Evolutionary conservation across 1,140 invertebrate species (phyloP).

Genomic region (Dolichoris vasculosae): DNA sequence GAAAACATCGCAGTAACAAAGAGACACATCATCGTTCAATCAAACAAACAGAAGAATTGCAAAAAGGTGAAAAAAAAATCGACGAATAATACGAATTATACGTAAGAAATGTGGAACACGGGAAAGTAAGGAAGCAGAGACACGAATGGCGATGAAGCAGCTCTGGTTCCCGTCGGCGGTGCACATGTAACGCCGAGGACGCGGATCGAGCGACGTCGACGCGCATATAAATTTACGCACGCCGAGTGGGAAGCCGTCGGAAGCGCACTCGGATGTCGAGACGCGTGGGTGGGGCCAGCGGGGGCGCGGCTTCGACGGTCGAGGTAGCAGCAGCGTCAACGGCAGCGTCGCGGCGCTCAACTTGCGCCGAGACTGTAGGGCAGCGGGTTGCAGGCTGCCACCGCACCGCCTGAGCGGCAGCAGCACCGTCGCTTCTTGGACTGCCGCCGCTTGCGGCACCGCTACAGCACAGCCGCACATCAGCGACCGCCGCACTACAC

Average conservation of each 20-base stretch:
- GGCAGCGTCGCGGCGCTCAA: slow-evolving; percentile 56
- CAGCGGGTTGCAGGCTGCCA: slow-evolving; percentile 2
- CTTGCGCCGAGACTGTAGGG: slow-evolving; percentile 55
- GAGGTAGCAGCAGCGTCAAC: slow-evolving; percentile 29
- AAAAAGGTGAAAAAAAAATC: too few species aligned
- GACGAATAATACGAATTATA: too few species aligned
- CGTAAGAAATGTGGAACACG: too few species aligned
- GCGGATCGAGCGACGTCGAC: too few species aligned
- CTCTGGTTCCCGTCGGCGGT: too few species aligned
- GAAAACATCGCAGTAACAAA: too few species aligned
- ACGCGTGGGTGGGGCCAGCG: slow-evolving; percentile 10
- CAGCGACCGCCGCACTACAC: slow-evolving; percentile 9
- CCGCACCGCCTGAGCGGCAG: slow-evolving; percentile 30
- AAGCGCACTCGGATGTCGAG: background rate
- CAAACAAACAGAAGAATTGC: too few species aligned
- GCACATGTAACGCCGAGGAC: too few species aligned
- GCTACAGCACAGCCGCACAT: background rate
- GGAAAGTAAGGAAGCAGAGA: too few species aligned
- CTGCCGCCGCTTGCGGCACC: background rate
- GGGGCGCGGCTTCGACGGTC: slow-evolving; percentile 5
- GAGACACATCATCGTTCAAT: too few species aligned
- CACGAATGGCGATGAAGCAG: too few species aligned
- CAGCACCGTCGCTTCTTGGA: slow-evolving; percentile 55
- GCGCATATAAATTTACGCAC: too few species aligned
- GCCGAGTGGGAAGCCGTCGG: background rate